Evolutionary conservation across 2,888 invertebrate genomes (phyloP), one percentile per base, ranked within the genome.

Genomic region (Melieria picta): DNA sequence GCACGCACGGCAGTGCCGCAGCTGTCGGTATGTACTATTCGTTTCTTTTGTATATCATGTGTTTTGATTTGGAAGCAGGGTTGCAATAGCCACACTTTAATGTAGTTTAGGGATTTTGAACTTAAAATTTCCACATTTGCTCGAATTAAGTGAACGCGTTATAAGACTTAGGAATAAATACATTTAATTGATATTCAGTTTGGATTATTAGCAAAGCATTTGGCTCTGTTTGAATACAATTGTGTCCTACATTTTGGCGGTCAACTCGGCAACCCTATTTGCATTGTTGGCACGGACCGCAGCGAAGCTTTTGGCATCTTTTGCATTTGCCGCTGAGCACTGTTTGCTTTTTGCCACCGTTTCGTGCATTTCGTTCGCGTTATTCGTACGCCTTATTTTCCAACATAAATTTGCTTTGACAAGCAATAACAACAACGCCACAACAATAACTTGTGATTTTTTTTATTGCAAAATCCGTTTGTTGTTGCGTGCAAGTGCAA

Each of bases 21-120:
- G n/a, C 61, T 69, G 62, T 62, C 63, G 69, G 69, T 69, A 69
- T 62, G 69, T 69, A 69, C 56, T 47, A 45, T 57, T 69, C 42
- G 55, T 57, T 63, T 48, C 16, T 10, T 30, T 47, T 48, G 42
- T 48, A 10, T 63, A 52, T 13, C 11, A 52, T 13, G 7, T 10
- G 9, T 52, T 61, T 16, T 61, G 9, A 7, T n/a, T 4, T n/a
- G 7, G 7, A 13, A 10, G 45, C 58, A 48, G 57, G 30, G 52
- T 43, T 65, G 52, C 52, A 64, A 30, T n/a, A 7, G n/a, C 45
- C n/a, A 45, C 13, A 43, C 30, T 30, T 30, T 2, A 30, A 30
- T 58, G 43, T 60, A 30, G 46, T 11, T 45, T 43, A 6, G 30
- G 57, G 5, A 16, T 13, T 43, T 9, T 30, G 42, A 30, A 57